Percentiles rank a stretch among this genome's conserved stretches.
phyloP scores from a whole-genome alignment of 2,113 vertebrate genomes.

The Hemichromis elongatus region DNA sequence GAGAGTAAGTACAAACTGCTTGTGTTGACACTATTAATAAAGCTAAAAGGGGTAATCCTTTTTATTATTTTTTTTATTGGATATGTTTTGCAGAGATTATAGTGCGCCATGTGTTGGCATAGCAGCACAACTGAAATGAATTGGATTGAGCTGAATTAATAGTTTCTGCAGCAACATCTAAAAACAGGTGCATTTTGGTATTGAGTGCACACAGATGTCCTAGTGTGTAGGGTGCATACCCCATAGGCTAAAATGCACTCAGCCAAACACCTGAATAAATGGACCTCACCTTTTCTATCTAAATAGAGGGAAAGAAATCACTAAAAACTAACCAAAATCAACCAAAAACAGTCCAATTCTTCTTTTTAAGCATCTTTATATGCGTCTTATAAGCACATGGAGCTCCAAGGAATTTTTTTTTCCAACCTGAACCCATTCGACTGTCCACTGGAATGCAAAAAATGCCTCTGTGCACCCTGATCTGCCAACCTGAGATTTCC shows the following conservation, averaged over 20 bases:
- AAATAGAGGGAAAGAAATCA: not conserved
- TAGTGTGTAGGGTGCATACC: not conserved
- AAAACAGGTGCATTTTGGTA: not conserved
- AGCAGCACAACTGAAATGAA: not conserved
- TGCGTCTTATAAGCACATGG: not conserved
- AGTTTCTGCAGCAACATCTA: not conserved
- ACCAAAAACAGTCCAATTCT: not conserved
- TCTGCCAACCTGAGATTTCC: conserved; percentile 31
- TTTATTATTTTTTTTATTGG: not conserved
- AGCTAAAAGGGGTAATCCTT: not conserved
- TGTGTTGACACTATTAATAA: not conserved
- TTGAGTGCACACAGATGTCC: not conserved
- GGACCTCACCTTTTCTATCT: not conserved
- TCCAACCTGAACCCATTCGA: conserved; percentile 26
- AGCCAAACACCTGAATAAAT: not conserved
- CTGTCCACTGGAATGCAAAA: conserved; percentile 42
- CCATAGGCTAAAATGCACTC: not conserved
- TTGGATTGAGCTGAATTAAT: not conserved
- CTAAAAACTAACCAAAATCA: not conserved
- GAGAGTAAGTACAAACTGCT: not conserved
- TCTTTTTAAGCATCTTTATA: not conserved
- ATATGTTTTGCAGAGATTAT: not conserved
- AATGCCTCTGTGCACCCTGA: conserved; percentile 8
- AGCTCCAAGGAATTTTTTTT: not conserved
- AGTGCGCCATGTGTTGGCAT: not conserved